Percentiles rank a stretch among this genome's conserved stretches.
phyloP scores from a whole-genome alignment of 2,888 invertebrate genomes.

The Sphaerophoria taeniata region DNA sequence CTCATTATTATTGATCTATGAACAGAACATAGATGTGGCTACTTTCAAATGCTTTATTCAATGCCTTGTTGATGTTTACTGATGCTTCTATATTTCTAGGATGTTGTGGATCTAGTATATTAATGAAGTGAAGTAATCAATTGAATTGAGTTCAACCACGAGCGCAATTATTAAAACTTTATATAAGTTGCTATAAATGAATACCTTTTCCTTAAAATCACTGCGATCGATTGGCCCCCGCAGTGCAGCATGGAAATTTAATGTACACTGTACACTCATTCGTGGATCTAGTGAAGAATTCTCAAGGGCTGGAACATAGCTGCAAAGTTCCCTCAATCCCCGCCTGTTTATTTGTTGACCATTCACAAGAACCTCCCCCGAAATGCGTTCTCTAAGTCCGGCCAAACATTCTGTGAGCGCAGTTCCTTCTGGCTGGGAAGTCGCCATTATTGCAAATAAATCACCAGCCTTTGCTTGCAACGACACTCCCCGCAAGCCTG shows the following conservation, averaged over 20 bases:
- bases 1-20: no score
- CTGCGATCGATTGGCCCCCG: conserved; percentile 82
- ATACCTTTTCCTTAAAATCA: conserved; percentile 89
- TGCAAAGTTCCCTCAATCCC: conserved; percentile 89
- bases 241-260: conserved; percentile 92
- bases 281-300: conserved; percentile 85
- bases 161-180: no score
- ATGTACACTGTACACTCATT: conserved; percentile 95
- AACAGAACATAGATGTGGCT: no score
- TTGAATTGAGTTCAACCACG: no score
- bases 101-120: no score
- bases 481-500: conserved; percentile 87
- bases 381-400: conserved; percentile 87
- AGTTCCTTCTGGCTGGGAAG: conserved; percentile 93
- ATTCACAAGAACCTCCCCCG: conserved; percentile 93
- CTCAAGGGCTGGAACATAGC: conserved; percentile 82
- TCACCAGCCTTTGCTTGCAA: conserved; percentile 96
- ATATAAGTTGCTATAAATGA: no score
- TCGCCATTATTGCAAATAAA: conserved; percentile 94
- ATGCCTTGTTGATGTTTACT: no score
- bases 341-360: conserved; percentile 91
- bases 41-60: no score
- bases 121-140: no score
- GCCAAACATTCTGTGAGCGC: conserved; percentile 93
- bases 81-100: no score